phyloP scores from a whole-genome alignment of 2,888 invertebrate genomes.

The Sturmia bella region DNA sequence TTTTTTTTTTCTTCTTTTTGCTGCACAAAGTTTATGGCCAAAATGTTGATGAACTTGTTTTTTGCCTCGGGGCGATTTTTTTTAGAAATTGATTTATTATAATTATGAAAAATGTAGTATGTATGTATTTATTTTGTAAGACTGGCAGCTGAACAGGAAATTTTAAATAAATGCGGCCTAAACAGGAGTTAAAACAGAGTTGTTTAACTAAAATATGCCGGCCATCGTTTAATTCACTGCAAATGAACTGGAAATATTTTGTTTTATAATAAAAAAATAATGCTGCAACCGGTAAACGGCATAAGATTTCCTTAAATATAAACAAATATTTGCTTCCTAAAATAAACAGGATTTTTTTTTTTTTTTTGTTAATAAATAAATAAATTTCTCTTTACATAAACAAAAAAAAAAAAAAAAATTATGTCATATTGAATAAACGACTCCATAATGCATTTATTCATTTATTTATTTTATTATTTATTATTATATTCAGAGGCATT shows the following conservation, averaged over 20 bases:
- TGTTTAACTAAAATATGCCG: slow-evolving; percentile 4
- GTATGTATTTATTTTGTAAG: slow-evolving; percentile 22
- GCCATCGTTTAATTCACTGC: not conserved
- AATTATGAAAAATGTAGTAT: slow-evolving; percentile 23
- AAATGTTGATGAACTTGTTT: slow-evolving; percentile 67
- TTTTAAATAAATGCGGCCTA: not conserved
- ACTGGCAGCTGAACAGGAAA: slow-evolving; percentile 20
- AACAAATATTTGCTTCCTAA: slow-evolving; percentile 24
- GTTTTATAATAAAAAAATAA: not conserved
- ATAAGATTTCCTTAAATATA: slow-evolving; percentile 35
- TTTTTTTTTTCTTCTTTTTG: no score
- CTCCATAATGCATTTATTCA: no score
- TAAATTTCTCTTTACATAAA: not conserved
- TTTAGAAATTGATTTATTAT: slow-evolving; percentile 20
- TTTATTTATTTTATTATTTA: no score
- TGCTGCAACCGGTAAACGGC: not conserved
- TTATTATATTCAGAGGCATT: no score
- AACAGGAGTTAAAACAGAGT: slow-evolving; percentile 27
- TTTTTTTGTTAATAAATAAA: no score
- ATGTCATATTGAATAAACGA: no score
- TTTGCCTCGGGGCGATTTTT: not conserved
- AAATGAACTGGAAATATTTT: slow-evolving; percentile 2
- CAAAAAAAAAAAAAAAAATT: no score
- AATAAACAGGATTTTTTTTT: slow-evolving; percentile 17
- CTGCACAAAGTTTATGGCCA: slow-evolving; percentile 64